Evolutionary conservation across 2,888 invertebrate species (phyloP).

Genomic region (Timandra comae): DNA sequence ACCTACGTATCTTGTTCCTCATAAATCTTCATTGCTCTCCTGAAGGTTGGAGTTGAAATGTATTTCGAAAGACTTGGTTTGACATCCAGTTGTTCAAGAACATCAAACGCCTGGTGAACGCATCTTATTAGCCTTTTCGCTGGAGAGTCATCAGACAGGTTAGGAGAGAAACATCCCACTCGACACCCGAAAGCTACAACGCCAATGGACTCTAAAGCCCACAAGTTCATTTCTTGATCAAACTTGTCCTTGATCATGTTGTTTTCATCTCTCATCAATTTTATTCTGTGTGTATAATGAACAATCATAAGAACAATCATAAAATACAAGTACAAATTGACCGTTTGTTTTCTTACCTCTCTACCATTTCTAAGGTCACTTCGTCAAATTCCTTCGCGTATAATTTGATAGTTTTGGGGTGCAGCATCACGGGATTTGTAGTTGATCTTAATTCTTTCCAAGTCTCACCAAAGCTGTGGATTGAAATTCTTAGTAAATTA

Average conservation of each 20-base stretch:
- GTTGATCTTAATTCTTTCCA: constrained; percentile 86
- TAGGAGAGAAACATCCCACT: constrained; percentile 47
- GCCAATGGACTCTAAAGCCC: constrained; percentile 78
- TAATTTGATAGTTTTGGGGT: constrained; percentile 82
- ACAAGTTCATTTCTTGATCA: constrained; percentile 74
- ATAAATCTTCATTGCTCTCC: constrained; percentile 46
- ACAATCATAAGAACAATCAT: too few relatives aligned
- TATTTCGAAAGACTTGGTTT: constrained; percentile 47
- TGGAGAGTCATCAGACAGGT: constrained; percentile 47
- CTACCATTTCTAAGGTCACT: constrained; percentile 80
- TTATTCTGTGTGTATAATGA: too few relatives aligned
- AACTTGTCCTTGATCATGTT: constrained; percentile 75
- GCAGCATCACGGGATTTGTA: constrained; percentile 85
- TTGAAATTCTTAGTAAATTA: constrained; percentile 8
- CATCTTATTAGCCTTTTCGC: constrained; percentile 44
- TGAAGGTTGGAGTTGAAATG: constrained; percentile 39
- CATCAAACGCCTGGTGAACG: constrained; percentile 40
- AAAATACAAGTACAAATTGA: not conserved
- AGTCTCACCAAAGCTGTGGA: constrained; percentile 81
- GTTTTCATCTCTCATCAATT: constrained; percentile 61
- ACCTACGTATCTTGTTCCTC: constrained; percentile 47
- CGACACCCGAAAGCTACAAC: constrained; percentile 56
- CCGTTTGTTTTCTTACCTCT: constrained; percentile 65
- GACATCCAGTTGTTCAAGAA: constrained; percentile 41
- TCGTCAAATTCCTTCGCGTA: constrained; percentile 80